Evolutionary conservation across 2,113 vertebrate species (phyloP), one percentile per base, ranked within the genome.

Genomic region (Platysternon megacephalum): DNA sequence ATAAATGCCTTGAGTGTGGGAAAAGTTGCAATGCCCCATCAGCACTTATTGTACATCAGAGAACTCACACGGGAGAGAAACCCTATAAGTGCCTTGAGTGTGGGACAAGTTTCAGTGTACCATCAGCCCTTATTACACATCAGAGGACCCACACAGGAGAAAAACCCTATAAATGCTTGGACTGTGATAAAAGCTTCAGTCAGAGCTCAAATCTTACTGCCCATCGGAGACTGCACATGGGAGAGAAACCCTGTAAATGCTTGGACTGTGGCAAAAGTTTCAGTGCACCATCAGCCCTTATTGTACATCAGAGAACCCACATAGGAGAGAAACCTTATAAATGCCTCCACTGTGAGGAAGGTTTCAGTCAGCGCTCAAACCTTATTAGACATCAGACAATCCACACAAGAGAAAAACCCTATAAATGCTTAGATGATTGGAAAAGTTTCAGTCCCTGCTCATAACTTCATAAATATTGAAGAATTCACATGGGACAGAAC

Each of bases 131-230:
- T 19, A 88, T 82, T 7, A 87, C 85, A 8, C 92, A 93, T 49
- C 76, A 86, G 87, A 79, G 79, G 35, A 82, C 85, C 21, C 92
- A 93, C 9, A 76, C 78, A 5, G 83, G 84, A 8, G 95, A 97
- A 82, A 85, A 14, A 35, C 58, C 84, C 51, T 93, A 96, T 79
- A 89, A 95, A 46, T 98, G 98, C 91, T 96, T 96, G 42, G 86
- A 93, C 48, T 98, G 98, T 90, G 98, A 95, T 76, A 96, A 93
- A 82, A 96, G 91, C 28, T 97, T 98, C 90, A 32, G 96, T 13
- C 94, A 97, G 52, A 87, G 82, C 84, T 94, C 88, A 48, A 91
- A 96, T 10, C 96, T 98, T 56, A 84, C 96, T 65, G 95, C 97
- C 65, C 98, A 98, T 48, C 92, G 97, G 61, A 79, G 53, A 9